Conservation (phyloP, 2,113 vertebrate genomes). For the Strix aluco region DNA sequence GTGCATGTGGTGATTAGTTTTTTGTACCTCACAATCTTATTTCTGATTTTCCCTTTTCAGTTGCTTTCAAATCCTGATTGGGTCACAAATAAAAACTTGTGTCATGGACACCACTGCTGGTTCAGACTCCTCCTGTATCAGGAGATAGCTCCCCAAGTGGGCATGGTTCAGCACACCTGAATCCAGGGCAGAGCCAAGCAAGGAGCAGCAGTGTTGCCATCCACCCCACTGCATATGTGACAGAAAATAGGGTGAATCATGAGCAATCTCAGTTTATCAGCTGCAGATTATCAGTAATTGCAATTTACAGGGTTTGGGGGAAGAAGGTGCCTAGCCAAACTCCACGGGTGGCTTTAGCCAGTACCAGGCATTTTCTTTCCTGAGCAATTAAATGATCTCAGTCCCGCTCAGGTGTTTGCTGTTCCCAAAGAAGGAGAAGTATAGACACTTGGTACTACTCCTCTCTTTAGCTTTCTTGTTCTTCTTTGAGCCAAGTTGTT, state of each 20-base stretch:
- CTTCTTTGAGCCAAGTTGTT: neutral
- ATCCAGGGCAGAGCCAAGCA: neutral
- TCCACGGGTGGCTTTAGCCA: neutral
- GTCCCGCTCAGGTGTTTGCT: accelerated
- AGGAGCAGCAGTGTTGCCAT: neutral
- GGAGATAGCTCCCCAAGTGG: neutral
- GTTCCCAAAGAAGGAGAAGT: neutral
- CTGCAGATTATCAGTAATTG: neutral
- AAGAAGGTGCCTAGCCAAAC: neutral
- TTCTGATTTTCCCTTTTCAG: neutral
- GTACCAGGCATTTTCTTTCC: neutral
- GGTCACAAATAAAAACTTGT: neutral
- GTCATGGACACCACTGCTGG: neutral
- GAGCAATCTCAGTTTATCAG: neutral
- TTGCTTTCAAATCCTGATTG: neutral
- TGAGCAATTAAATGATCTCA: neutral
- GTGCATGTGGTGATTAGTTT: neutral
- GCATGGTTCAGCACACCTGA: neutral
- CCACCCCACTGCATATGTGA: neutral
- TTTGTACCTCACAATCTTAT: neutral
- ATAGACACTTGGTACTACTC: neutral
- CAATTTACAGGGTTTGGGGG: neutral
- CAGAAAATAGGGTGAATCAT: neutral
- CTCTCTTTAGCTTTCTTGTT: neutral
- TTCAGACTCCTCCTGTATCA: neutral